A percentile compares a stretch with the other conserved stretches of the same genome.
These are phyloP conservation scores for Drosophila sordidapex DNA, from an alignment of 2,888 invertebrate genomes.

Conservation along the genomic window DNA sequence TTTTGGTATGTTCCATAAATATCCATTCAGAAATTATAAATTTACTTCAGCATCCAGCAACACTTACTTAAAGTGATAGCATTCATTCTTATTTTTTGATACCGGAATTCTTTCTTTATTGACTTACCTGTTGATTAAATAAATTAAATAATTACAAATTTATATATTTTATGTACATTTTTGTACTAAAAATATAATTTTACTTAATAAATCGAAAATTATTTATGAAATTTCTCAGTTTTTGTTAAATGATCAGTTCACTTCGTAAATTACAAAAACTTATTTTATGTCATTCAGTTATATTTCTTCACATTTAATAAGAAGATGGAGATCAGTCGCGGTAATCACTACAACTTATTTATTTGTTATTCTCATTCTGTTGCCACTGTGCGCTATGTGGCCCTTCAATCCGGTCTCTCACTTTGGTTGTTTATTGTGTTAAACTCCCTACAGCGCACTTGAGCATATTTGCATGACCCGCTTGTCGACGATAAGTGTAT, in stretches of 20 bases:
- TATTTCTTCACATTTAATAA: background rate
- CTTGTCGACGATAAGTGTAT: constrained; percentile 72
- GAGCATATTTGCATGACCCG: constrained; percentile 78
- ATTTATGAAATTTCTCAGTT: background rate
- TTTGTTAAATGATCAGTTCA: background rate
- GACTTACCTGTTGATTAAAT: background rate
- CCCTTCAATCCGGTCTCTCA: constrained; percentile 60
- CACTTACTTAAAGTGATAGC: background rate
- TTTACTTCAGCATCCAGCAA: rapidly evolving
- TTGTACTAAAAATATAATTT: rapidly evolving
- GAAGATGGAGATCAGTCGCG: rapidly evolving
- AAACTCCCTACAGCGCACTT: constrained; percentile 75
- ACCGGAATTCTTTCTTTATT: rapidly evolving
- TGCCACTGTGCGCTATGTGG: constrained; percentile 41
- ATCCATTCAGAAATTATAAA: background rate
- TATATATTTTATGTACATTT: rapidly evolving
- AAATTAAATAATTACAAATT: background rate
- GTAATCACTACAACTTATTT: background rate
- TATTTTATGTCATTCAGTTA: background rate
- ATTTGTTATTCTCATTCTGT: background rate
- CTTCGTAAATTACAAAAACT: background rate
- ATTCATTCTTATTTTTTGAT: too few relatives aligned
- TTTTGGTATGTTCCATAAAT: rapidly evolving
- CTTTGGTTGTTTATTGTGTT: constrained; percentile 69
- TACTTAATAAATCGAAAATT: background rate